Evolutionary conservation across 2,888 invertebrate species (phyloP), one percentile per base, ranked within the genome.

Genomic region (Adelphocoris suturalis): DNA sequence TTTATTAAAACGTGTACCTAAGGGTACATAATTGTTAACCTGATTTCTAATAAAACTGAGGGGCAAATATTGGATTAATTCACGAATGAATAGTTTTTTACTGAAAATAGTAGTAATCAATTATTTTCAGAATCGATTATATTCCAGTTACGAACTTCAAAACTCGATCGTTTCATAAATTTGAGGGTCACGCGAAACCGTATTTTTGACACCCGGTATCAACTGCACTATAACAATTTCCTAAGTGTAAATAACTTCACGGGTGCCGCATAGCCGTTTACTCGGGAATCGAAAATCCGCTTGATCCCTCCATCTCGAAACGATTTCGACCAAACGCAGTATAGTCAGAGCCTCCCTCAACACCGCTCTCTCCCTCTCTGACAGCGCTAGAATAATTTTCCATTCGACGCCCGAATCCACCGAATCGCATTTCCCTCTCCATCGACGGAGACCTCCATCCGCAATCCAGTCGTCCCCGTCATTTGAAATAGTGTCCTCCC

Each of bases 401-500:
- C 68, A 68, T 68, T 68, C 68, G 68, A 68, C 68, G 68, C 68
- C 68, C 68, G 68, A 68, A 68, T 68, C 68, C 68, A 27, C 68
- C 68, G 68, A 68, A 68, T 68, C 68, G 68, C 68, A 68, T 68
- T 68, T 68, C 68, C 68, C 68, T 68, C 68, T 27, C 68, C 68
- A 68, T 19, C n/a, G n/a, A n/a, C 57, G 68, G 12, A 27, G 19
- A 19, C 68, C 27, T 12, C 19, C 19, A n/a, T n/a, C 19, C 28
- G 46, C 46, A 75, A 75, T 75, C 75, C 27, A 28, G 80, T 37
- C 80, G 75, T 27, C 37, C 80, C 47, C 85, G 46, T 85, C 46
- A 85, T 55, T 85, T 68, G 86, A 47, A 68, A 86, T 86, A 86
- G 75, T 75, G 48, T 55, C 12, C 23, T 68, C 68, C 23, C 57